Conservation (phyloP, 2,888 invertebrate species). For the Thysanoteuthis rhombus region DNA sequence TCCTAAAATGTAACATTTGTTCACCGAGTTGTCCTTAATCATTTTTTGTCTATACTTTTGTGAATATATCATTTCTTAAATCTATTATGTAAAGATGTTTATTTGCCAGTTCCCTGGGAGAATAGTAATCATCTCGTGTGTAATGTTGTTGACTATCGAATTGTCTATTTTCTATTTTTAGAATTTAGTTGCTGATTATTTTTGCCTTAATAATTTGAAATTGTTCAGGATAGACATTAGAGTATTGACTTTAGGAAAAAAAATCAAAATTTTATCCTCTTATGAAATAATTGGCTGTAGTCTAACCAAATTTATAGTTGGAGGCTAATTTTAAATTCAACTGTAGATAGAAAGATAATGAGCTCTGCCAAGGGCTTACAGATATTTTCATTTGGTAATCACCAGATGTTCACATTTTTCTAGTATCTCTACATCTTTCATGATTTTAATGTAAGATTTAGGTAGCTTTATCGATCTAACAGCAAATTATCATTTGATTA, state of each 20-base stretch:
- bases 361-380: background rate
- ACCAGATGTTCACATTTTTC: background rate
- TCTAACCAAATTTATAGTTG: constrained; percentile 1
- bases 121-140: too few species aligned
- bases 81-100: too few species aligned
- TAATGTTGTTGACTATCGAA: too few species aligned
- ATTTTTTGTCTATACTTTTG: too few species aligned
- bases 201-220: too few species aligned
- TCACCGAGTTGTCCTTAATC: too few species aligned
- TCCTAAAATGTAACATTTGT: too few species aligned
- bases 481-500: background rate
- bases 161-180: too few species aligned
- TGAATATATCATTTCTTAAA: too few species aligned
- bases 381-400: background rate
- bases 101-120: too few species aligned
- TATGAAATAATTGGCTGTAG: background rate
- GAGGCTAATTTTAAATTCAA: background rate
- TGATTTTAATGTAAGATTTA: background rate
- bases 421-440: background rate
- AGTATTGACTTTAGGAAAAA: background rate
- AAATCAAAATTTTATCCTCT: background rate
- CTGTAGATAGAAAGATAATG: background rate
- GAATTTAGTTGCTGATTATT: too few species aligned
- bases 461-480: background rate
- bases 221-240: too few species aligned